A percentile compares a stretch with the other conserved stretches of the same genome.
These are phyloP conservation scores for Cephus pulcher DNA, from an alignment of 2,888 invertebrate genomes.

Conservation along the genomic window DNA sequence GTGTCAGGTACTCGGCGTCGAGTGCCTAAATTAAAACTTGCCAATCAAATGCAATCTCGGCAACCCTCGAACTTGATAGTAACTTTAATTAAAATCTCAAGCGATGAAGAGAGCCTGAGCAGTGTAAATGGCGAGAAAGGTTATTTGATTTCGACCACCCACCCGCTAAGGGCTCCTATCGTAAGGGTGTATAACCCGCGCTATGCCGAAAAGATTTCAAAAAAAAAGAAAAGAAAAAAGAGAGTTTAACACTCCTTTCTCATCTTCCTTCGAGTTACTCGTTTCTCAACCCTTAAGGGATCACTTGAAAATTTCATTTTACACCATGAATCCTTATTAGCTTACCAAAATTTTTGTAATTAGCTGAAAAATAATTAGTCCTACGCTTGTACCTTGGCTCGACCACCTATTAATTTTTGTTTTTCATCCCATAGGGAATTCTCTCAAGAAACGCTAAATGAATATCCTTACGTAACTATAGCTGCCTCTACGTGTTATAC, in stretches of 20 bases:
- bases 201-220: background rate
- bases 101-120: background rate
- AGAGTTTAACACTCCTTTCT: background rate
- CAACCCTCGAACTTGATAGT: slow-evolving; percentile 12
- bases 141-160: background rate
- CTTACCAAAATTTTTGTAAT: background rate
- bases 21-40: slow-evolving; percentile 46
- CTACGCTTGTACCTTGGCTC: background rate
- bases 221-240: background rate
- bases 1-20: slow-evolving; percentile 28
- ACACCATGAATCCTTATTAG: background rate
- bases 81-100: slow-evolving; percentile 41
- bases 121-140: background rate
- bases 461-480: no score
- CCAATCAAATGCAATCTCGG: slow-evolving; percentile 46
- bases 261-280: background rate
- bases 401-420: no score
- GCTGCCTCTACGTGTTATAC: background rate
- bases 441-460: no score
- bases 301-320: background rate
- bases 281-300: background rate
- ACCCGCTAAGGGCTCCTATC: background rate
- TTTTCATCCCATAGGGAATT: no score
- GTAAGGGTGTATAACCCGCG: background rate
- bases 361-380: background rate